phyloP scores from a whole-genome alignment of 2,888 invertebrate species.

The Latrodectus elegans region DNA sequence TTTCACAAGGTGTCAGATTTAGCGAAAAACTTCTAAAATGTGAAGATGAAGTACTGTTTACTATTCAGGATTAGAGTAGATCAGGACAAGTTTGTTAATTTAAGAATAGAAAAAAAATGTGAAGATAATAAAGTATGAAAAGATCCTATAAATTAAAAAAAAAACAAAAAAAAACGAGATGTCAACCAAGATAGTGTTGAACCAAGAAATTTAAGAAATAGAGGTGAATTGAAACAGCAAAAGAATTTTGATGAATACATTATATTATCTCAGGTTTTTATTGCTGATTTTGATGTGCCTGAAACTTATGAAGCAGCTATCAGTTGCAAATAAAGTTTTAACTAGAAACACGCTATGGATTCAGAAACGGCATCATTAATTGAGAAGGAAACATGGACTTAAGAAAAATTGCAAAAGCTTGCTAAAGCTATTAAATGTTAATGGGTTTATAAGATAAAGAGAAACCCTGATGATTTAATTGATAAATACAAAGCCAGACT shows the following conservation, averaged over 20 bases:
- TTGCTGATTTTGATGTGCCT: constrained; percentile 14
- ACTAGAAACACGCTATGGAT: constrained; percentile 45
- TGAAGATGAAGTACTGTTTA: not conserved
- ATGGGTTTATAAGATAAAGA: too few relatives aligned
- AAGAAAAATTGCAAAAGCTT: too few relatives aligned
- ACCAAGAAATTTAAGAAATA: constrained; percentile 3
- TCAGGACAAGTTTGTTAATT: not conserved
- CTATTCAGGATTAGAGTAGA: not conserved
- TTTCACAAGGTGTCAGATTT: constrained; percentile 1
- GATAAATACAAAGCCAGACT: too few relatives aligned
- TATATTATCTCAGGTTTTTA: constrained; percentile 15
- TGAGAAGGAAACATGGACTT: too few relatives aligned
- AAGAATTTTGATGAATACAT: constrained; percentile 16
- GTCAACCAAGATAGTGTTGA: not conserved
- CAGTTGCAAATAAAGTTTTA: not conserved
- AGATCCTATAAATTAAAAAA: not conserved
- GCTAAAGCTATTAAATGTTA: too few relatives aligned
- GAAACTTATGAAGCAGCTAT: constrained; percentile 21
- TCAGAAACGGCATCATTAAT: too few relatives aligned
- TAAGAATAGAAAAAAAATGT: not conserved
- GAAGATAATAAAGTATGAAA: not conserved
- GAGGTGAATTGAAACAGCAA: constrained; percentile 1
- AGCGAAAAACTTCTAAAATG: not conserved
- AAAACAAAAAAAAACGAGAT: not conserved
- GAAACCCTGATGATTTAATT: too few relatives aligned